Percentiles rank a stretch among this genome's conserved stretches.
phyloP scores from a whole-genome alignment of 2,888 invertebrate genomes.

The Dorcus hopei region DNA sequence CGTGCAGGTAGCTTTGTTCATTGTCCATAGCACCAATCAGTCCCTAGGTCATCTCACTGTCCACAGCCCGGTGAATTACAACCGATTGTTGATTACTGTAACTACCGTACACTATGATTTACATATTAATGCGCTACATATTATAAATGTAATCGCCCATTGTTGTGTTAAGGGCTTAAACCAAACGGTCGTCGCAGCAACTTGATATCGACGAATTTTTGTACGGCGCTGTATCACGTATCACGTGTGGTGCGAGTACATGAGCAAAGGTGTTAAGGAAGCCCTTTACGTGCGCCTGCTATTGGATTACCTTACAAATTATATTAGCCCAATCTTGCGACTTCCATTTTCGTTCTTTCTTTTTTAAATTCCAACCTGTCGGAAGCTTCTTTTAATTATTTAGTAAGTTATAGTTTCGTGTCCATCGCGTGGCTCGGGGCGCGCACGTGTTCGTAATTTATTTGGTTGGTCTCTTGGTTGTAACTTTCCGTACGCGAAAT shows the following conservation, averaged over 20 bases:
- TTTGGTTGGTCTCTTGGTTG: too few relatives aligned
- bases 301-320: constrained; percentile 20
- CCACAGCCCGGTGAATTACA: neutral
- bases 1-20: neutral
- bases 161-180: too few relatives aligned
- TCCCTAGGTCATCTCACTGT: neutral
- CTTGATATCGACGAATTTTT: neutral
- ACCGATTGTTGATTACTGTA: neutral
- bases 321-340: constrained; percentile 11
- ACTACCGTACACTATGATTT: too few relatives aligned
- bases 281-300: constrained; percentile 23
- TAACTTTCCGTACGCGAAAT: too few relatives aligned
- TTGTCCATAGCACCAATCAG: neutral
- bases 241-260: constrained; percentile 23
- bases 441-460: too few relatives aligned
- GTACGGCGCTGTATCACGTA: neutral
- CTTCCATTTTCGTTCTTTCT: neutral
- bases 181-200: too few relatives aligned
- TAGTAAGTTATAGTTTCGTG: too few relatives aligned
- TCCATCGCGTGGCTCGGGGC: too few relatives aligned
- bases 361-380: neutral
- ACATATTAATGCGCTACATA: too few relatives aligned
- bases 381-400: too few relatives aligned
- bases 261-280: constrained; percentile 30
- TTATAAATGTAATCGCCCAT: too few relatives aligned